Evolutionary conservation across 2,113 vertebrate species (phyloP).

Genomic region (Lucifuga dentata): DNA sequence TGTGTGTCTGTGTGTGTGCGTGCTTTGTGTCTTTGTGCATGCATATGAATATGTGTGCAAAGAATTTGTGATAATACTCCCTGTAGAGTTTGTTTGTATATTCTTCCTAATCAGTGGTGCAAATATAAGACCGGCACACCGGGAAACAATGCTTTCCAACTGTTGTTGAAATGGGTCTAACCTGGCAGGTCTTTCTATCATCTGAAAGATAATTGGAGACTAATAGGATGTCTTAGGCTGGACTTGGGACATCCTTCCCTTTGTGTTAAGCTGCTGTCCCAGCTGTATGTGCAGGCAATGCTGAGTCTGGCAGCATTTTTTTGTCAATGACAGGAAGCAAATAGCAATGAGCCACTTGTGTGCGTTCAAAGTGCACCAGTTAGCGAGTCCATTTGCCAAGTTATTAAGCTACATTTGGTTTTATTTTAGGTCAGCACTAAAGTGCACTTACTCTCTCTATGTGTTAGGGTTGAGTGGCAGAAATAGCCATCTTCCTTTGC

Average conservation of each 20-base stretch:
- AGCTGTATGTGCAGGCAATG: constrained; percentile 52
- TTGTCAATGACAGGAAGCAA: constrained; percentile 75
- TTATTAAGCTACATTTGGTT: constrained; percentile 80
- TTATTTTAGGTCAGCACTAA: constrained; percentile 80
- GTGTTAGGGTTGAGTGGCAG: constrained; percentile 69
- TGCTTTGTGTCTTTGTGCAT: not conserved
- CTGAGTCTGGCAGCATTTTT: constrained; percentile 61
- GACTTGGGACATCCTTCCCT: constrained; percentile 61
- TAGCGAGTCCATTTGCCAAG: constrained; percentile 79
- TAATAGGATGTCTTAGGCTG: constrained; percentile 71
- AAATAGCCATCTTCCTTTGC: constrained; percentile 62
- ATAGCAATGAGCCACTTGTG: constrained; percentile 76
- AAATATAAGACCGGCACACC: constrained; percentile 40
- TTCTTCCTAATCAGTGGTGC: constrained; percentile 41
- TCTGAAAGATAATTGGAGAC: constrained; percentile 78
- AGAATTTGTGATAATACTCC: constrained; percentile 12
- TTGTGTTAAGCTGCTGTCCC: constrained; percentile 58
- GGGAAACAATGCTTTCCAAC: constrained; percentile 48
- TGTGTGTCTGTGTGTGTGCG: constrained; percentile 7
- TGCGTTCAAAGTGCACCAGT: constrained; percentile 75
- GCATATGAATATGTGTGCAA: not conserved
- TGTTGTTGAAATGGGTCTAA: constrained; percentile 53
- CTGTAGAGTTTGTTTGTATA: constrained; percentile 17
- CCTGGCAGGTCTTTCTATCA: constrained; percentile 71
- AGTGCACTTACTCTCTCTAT: constrained; percentile 71